Evolutionary conservation across 2,113 vertebrate genomes (phyloP).

Genomic region (Leptobrachium leishanense): DNA sequence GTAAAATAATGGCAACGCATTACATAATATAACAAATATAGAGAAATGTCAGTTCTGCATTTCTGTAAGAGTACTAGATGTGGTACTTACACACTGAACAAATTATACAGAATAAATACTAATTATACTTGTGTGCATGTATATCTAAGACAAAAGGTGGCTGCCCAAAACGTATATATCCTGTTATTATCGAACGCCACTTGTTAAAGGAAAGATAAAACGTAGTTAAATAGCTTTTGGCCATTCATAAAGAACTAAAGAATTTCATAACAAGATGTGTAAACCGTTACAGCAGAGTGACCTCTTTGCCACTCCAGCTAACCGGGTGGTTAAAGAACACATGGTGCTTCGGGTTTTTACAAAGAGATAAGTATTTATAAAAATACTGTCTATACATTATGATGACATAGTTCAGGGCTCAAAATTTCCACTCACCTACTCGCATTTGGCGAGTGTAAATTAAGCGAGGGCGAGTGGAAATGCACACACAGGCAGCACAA

Average conservation of each 20-base stretch:
- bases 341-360: no score
- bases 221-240: no score
- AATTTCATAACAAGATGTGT: slow-evolving; percentile 27
- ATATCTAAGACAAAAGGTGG: background rate
- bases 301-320: background rate
- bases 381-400: no score
- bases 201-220: no score
- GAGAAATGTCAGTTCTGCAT: background rate
- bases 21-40: slow-evolving; percentile 18
- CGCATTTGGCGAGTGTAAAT: no score
- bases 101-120: slow-evolving; percentile 43
- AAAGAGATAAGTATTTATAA: no score
- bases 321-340: no score
- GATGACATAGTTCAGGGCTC: no score
- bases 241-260: slow-evolving; percentile 3
- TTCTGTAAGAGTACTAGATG: background rate
- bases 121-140: slow-evolving; percentile 26
- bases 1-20: slow-evolving; percentile 7
- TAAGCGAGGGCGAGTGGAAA: no score
- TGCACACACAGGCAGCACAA: no score
- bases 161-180: background rate
- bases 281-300: slow-evolving; percentile 35
- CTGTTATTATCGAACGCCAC: background rate
- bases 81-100: slow-evolving; percentile 40
- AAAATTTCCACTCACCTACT: no score